These are phyloP conservation scores for Yponomeuta cagnagella DNA, from an alignment of 2,888 invertebrate genomes.

Conservation along the genomic window DNA sequence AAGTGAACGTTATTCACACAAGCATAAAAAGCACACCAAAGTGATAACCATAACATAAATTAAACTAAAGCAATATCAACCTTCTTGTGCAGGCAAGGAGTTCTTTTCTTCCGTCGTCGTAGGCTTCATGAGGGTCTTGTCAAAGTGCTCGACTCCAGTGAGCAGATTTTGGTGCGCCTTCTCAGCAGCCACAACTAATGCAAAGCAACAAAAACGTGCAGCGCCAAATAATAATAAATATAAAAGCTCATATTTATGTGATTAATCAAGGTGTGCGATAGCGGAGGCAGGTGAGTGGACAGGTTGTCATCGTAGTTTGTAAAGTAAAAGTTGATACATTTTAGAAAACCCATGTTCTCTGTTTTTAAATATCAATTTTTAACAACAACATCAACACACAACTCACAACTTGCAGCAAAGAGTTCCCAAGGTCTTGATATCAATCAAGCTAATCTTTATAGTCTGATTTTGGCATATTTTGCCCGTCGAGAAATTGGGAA, in stretches of 20 bases:
- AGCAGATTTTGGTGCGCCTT: conserved; percentile 82
- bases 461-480: too few species aligned
- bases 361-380: too few species aligned
- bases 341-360: too few species aligned
- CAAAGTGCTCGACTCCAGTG: conserved; percentile 83
- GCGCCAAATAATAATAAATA: conserved; percentile 33
- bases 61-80: conserved; percentile 44
- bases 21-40: conserved; percentile 5
- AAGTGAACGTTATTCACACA: neutral
- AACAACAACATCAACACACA: too few species aligned
- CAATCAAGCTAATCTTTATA: too few species aligned
- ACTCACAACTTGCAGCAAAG: too few species aligned
- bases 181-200: conserved; percentile 81
- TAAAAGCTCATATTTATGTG: conserved; percentile 25
- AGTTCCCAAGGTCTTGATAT: too few species aligned
- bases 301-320: too few species aligned
- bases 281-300: too few species aligned
- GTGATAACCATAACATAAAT: conserved; percentile 15
- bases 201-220: conserved; percentile 57
- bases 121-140: conserved; percentile 84
- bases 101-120: conserved; percentile 85
- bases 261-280: too few species aligned
- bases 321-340: too few species aligned
- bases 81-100: conserved; percentile 83
- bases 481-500: too few species aligned